Base-by-base conservation (phyloP, 2,797 vertebrate genomes). In the Neoniphon sammara region DNA sequence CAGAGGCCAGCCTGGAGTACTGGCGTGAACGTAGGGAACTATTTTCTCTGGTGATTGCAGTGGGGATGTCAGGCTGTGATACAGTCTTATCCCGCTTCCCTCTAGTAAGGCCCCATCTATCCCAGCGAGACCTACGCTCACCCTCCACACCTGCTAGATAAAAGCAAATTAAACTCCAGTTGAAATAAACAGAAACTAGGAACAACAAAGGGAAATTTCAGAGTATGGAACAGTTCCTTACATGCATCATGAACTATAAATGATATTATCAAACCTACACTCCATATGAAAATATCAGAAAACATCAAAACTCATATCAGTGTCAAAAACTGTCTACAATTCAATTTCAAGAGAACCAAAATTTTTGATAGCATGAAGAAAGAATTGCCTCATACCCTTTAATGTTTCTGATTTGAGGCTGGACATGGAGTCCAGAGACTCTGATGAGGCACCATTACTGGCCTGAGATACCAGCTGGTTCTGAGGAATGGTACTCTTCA, bases 1-100 rank as follows among this genome's bases (percentile, higher is more conserved):
- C 97, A 36, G 98, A 97, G 47, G 96, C 96, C 4, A 96, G 94
- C 85, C 91, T 95, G 0, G 94, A 89, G 12, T 96, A 97, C 12
- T 94, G 94, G 39, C 92, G 93, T 73, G 94, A 91, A 1, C 93
- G 79, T 0, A 94, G 20, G 0, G 91, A 89, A 72, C 93, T 95
- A n/a, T 94, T 96, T 42, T 97, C 96, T 66, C 86, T 90, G 77
- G 94, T 94, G 85, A 97, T 92, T 46, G 96, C 95, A 61, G 93
- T 87, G 14, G 97, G 96, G 84, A 99, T 96, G 89, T 95, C 96
- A 20, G 97, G 95, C 89, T 98, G 98, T 0, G 96, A 98, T 1
- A 94, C 89, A 0, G 92, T 94, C 88, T 97, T 98, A 88, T 97
- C 96, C 82, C 94, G 95, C 82, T 89, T 95, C 44, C 94, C 90